A percentile compares a stretch with the other conserved stretches of the same genome.
These are phyloP conservation scores for Melieria picta DNA, from an alignment of 2,888 invertebrate species.

Conservation along the genomic window DNA sequence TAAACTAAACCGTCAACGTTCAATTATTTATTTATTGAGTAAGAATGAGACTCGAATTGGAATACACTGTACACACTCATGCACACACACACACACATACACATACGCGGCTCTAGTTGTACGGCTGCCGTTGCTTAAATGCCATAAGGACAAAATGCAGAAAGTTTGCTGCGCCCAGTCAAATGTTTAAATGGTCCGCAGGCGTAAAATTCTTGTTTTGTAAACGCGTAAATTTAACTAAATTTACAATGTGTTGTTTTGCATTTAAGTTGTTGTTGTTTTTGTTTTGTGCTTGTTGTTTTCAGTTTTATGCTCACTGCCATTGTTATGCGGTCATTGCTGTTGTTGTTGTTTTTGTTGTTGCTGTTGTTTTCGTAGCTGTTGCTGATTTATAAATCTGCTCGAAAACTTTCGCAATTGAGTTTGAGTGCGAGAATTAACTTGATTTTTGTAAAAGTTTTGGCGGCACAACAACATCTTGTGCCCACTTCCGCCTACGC, in stretches of 20 bases:
- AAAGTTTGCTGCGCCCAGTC: too few species aligned
- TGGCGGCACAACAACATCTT: conserved; percentile 10
- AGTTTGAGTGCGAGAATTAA: conserved; percentile 39
- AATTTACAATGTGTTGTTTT: conserved; percentile 19
- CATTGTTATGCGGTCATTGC: background rate
- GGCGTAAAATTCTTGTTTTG: background rate
- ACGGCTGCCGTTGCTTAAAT: too few species aligned
- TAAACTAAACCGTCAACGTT: too few species aligned
- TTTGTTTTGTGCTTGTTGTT: conserved; percentile 13
- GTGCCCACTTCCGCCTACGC: background rate
- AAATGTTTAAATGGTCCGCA: too few species aligned
- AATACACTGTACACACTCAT: too few species aligned
- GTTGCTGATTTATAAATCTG: conserved; percentile 9
- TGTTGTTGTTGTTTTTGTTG: conserved; percentile 7
- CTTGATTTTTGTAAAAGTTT: conserved; percentile 34
- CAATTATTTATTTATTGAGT: too few species aligned
- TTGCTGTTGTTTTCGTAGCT: background rate
- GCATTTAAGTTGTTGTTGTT: conserved; percentile 18
- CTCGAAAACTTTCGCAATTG: conserved; percentile 38
- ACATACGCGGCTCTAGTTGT: too few species aligned
- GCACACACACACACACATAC: too few species aligned
- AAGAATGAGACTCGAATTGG: too few species aligned
- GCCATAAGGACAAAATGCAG: too few species aligned
- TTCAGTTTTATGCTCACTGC: background rate
- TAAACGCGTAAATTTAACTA: conserved; percentile 1